Conservation (phyloP, 1,140 invertebrate genomes). For the Hydropsyche tenuis region DNA sequence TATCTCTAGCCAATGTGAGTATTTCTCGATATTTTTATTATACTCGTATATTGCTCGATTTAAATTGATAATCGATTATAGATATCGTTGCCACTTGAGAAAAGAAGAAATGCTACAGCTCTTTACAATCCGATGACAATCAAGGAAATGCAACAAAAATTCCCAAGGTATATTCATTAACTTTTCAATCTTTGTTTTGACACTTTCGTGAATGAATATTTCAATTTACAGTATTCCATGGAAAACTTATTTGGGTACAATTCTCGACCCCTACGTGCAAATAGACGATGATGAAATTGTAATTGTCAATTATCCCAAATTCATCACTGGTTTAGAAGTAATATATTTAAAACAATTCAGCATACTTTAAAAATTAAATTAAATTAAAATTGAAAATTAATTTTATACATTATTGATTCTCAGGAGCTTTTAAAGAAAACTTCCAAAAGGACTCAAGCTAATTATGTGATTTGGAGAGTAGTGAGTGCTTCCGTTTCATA, state of each 20-base stretch:
- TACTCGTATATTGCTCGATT: not conserved
- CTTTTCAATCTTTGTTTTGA: too few species aligned
- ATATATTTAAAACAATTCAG: too few species aligned
- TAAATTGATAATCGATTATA: conserved; percentile 55
- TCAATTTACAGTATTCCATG: conserved; percentile 70
- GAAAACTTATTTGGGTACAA: conserved; percentile 80
- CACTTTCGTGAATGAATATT: conserved; percentile 5
- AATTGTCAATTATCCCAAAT: conserved; percentile 82
- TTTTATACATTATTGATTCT: conserved; percentile 4
- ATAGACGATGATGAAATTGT: conserved; percentile 76
- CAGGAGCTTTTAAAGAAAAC: conserved; percentile 61
- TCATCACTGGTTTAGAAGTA: conserved; percentile 72
- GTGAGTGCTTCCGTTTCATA: conserved; percentile 76
- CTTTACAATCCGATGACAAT: conserved; percentile 92
- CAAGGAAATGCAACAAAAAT: conserved; percentile 73
- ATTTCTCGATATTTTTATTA: not conserved
- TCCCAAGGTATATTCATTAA: conserved; percentile 62
- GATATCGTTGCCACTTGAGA: conserved; percentile 89
- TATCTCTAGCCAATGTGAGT: conserved; percentile 89
- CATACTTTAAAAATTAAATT: too few species aligned
- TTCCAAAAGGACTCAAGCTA: conserved; percentile 67
- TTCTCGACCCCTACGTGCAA: conserved; percentile 68
- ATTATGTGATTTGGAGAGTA: conserved; percentile 85
- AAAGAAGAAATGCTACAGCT: conserved; percentile 87
- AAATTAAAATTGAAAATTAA: too few species aligned